Percentiles rank a stretch among this genome's conserved stretches.
Conservation (phyloP, 2,113 vertebrate genomes). For the Meriones unguiculatus region DNA sequence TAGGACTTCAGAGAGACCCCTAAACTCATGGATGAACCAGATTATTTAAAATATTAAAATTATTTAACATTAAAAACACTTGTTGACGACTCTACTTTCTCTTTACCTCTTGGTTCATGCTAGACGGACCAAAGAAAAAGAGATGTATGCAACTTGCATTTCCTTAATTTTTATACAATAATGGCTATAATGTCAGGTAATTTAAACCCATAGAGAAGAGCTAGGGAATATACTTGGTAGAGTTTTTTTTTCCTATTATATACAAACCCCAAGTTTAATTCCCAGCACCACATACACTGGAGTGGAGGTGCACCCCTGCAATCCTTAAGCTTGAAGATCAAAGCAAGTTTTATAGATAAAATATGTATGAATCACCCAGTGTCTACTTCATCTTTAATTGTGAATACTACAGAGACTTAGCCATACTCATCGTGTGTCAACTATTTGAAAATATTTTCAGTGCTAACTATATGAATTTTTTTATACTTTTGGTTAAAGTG, state of each 20-base stretch:
- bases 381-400: slow-evolving; percentile 55
- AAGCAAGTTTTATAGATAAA: not conserved
- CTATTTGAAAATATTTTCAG: not conserved
- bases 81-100: not conserved
- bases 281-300: not conserved
- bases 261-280: not conserved
- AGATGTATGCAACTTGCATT: not conserved
- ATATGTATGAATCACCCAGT: not conserved
- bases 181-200: not conserved
- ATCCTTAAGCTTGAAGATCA: slow-evolving; percentile 25
- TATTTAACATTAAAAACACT: not conserved
- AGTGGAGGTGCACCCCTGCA: no score
- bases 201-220: not conserved
- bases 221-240: not conserved
- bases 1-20: not conserved
- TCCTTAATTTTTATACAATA: not conserved
- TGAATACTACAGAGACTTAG: not conserved
- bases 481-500: not conserved
- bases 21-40: not conserved
- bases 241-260: not conserved
- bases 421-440: slow-evolving; percentile 20
- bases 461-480: not conserved
- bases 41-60: slow-evolving; percentile 43
- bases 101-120: not conserved
- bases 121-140: not conserved